These are phyloP conservation scores for Myripristis jacobus DNA, from an alignment of 2,797 vertebrate genomes.

Conservation along the genomic window DNA sequence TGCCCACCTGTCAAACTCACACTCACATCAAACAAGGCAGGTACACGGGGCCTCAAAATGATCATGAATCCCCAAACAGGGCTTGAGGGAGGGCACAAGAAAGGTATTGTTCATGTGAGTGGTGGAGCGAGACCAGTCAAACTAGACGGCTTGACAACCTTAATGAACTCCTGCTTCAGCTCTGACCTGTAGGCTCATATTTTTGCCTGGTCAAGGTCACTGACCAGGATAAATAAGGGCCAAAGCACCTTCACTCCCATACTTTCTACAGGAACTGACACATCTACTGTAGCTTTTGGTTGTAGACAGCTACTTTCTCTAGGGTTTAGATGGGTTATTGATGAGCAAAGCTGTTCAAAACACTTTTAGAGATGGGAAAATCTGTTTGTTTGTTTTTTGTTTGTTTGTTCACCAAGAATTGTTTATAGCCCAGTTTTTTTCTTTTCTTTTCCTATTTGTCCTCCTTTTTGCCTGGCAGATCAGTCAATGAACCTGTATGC, in stretches of 20 bases:
- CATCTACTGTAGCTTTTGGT: background rate
- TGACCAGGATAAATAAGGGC: slow-evolving; percentile 34
- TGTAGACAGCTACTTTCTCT: too few species aligned
- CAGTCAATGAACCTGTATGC: too few species aligned
- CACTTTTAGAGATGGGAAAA: too few species aligned
- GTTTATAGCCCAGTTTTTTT: too few species aligned
- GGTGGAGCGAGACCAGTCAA: slow-evolving; percentile 35
- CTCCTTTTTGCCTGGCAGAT: too few species aligned
- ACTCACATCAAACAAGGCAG: too few species aligned
- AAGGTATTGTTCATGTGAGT: slow-evolving; percentile 28
- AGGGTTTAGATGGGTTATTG: too few species aligned
- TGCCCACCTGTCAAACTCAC: too few species aligned
- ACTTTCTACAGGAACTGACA: background rate
- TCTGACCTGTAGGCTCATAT: slow-evolving; percentile 54
- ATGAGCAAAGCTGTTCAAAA: too few species aligned
- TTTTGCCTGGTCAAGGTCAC: slow-evolving; percentile 74
- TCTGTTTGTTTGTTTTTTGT: too few species aligned
- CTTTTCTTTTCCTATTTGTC: too few species aligned
- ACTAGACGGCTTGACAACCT: slow-evolving; percentile 28
- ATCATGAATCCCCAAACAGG: background rate
- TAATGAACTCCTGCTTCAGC: slow-evolving; percentile 11
- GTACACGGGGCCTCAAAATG: background rate
- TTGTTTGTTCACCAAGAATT: too few species aligned
- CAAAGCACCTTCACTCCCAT: background rate
- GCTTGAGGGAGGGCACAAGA: background rate